These are phyloP conservation scores for Acheta domesticus DNA, from an alignment of 2,888 invertebrate genomes.

Conservation along the genomic window DNA sequence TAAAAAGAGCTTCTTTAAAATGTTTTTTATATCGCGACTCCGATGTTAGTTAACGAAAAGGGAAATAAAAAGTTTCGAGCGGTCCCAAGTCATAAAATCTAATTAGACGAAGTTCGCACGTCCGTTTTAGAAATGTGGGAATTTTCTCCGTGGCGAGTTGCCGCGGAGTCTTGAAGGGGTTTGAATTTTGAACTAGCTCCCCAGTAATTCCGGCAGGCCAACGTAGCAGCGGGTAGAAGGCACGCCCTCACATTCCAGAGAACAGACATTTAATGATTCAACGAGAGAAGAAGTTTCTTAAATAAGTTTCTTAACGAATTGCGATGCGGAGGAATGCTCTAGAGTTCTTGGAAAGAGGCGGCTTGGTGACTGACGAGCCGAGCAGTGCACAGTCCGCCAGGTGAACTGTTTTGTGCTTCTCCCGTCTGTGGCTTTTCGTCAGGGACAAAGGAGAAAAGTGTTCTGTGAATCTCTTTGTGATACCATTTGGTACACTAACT, in stretches of 20 bases:
- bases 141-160: background rate
- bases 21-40: no score
- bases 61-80: background rate
- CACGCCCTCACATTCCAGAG: background rate
- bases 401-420: background rate
- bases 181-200: background rate
- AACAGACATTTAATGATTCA: background rate
- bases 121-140: background rate
- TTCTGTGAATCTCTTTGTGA: background rate
- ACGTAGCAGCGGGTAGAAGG: background rate
- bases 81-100: background rate
- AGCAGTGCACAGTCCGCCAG: background rate
- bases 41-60: background rate
- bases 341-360: background rate
- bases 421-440: background rate
- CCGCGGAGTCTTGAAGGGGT: background rate
- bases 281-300: background rate
- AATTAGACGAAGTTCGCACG: background rate
- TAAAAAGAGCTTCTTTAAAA: no score
- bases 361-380: background rate
- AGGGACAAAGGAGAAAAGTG: background rate
- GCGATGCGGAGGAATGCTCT: background rate
- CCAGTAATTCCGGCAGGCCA: background rate
- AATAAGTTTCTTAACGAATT: slow-evolving; percentile 6
- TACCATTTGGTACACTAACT: no score